Evolutionary conservation across 2,888 invertebrate genomes (phyloP), one percentile per base, ranked within the genome.

Genomic region (Parnassius orleans): DNA sequence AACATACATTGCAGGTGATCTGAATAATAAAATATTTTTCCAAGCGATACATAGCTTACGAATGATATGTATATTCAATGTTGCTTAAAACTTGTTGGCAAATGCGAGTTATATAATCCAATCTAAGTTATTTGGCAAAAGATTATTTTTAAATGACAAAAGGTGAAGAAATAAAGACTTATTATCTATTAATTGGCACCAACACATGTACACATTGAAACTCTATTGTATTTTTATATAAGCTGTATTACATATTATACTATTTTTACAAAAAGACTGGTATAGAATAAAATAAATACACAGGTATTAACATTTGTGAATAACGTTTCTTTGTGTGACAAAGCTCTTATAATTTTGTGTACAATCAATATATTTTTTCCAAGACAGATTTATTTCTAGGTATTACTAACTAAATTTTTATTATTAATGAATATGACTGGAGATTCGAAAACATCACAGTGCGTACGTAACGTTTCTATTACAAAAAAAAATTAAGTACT

Each of bases 121-220:
- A 5, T 5, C 19, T 33, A 15, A n/a, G 14, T 44, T 24, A 60
- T 55, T 61, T 55, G 54, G 50, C 55, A 44, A 24, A 51, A 33
- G 43, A 57, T 51, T 41, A 54, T 44, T 51, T 57, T 43, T 53
- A 57, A 24, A 14, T 55, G 48, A 55, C 19, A 52, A 53, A 65
- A 66, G 65, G 65, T 68, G 65, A 69, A 68, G 56, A 65, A 68
- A 68, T 67, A 72, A 72, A 70, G 69, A 74, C 74, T 73, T 69
- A 76, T 73, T 33, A 68, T 72, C 74, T 76, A 78, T 74, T 78
- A 78, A 81, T 83, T 83, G 82, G 82, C 82, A 83, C 82, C 77
- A 75, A 78, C 76, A 81, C 66, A 70, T 69, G 73, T 72, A 68
- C 71, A 73, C 48, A 15, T 54, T 47, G 46, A 42, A 59, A 53